Evolutionary conservation across 1,140 invertebrate species (phyloP).

Genomic region (Manduca sexta): DNA sequence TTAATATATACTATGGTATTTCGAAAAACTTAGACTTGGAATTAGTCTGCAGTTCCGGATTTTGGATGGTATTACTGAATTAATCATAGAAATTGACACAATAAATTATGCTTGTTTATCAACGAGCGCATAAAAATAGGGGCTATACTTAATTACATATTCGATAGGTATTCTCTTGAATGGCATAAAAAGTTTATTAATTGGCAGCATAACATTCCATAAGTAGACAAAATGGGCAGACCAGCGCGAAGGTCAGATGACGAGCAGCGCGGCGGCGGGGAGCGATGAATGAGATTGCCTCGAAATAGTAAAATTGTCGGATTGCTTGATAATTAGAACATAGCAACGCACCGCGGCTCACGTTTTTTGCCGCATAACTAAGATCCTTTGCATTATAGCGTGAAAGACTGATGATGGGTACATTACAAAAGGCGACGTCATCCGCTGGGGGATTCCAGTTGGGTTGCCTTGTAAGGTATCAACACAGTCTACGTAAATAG

Average conservation of each 20-base stretch:
- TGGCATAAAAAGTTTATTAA: no score
- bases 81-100: no score
- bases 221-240: slow-evolving; percentile 9
- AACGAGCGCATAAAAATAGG: no score
- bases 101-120: no score
- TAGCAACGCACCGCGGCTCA: neutral
- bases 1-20: no score
- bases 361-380: neutral
- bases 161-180: no score
- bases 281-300: slow-evolving; percentile 12
- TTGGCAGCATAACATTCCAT: neutral
- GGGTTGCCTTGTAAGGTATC: neutral
- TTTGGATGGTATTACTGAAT: no score
- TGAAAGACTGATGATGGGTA: neutral
- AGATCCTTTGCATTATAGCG: neutral
- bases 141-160: no score
- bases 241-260: slow-evolving; percentile 11
- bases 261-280: slow-evolving; percentile 5
- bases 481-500: no score
- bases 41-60: no score
- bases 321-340: slow-evolving; percentile 1
- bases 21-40: no score
- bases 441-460: slow-evolving; percentile 2
- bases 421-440: neutral
- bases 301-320: slow-evolving; percentile 9